These are phyloP conservation scores for Numida meleagris DNA, from an alignment of 2,113 vertebrate genomes.

Conservation along the genomic window DNA sequence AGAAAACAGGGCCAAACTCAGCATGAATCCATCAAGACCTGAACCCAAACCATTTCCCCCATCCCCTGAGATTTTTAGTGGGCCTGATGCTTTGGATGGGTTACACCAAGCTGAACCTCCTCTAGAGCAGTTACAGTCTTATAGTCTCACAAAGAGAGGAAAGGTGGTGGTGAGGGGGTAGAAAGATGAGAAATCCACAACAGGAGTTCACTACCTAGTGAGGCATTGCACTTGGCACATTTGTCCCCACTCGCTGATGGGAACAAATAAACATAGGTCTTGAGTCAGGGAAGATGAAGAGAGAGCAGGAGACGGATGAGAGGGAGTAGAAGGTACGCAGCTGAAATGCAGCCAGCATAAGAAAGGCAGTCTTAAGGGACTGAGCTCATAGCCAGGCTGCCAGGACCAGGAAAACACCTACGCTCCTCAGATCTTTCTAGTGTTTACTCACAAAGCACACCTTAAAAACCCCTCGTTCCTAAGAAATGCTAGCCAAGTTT, in stretches of 20 bases:
- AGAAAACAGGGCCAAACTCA: neutral
- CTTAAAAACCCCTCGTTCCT: neutral
- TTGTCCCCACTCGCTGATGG: neutral
- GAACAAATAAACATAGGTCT: neutral
- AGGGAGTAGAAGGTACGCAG: rapidly evolving
- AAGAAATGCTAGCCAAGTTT: neutral
- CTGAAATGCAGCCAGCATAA: rapidly evolving
- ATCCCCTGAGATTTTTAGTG: neutral
- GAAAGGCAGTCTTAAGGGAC: neutral
- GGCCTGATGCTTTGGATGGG: neutral
- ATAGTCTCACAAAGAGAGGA: neutral
- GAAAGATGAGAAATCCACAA: neutral
- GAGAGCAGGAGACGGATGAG: neutral
- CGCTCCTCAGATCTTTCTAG: neutral
- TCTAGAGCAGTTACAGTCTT: neutral
- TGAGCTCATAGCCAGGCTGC: neutral
- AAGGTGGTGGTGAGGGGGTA: neutral
- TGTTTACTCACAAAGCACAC: neutral
- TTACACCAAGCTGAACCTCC: neutral
- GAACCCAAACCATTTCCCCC: neutral
- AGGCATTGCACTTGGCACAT: neutral
- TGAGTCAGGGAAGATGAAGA: neutral
- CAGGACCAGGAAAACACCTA: neutral
- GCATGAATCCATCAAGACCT: neutral
- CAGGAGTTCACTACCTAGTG: neutral